Percentiles rank a stretch among this genome's conserved stretches.
Conservation (phyloP, 2,797 vertebrate genomes). For the Hylomyscus alleni region DNA sequence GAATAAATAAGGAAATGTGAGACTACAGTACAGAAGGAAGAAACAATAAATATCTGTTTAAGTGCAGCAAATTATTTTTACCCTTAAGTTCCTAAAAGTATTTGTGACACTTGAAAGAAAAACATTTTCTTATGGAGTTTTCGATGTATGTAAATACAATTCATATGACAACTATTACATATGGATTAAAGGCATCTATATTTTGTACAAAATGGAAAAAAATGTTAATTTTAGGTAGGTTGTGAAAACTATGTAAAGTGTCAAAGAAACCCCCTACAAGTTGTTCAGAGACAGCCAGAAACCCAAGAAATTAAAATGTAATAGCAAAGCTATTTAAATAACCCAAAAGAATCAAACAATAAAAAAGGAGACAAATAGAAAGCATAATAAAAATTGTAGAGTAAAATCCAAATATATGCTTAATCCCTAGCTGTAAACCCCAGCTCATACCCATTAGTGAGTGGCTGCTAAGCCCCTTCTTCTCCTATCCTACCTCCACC, state of each 20-base stretch:
- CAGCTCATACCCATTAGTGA: neutral
- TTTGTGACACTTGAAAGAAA: constrained; percentile 38
- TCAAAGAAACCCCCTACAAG: neutral
- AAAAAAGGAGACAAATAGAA: neutral
- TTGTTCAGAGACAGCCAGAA: neutral
- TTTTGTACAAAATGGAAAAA: constrained; percentile 16
- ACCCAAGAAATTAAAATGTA: neutral
- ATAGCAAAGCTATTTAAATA: constrained; percentile 40
- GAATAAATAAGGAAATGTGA: neutral
- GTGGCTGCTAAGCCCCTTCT: neutral
- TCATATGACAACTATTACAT: neutral
- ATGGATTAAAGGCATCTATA: neutral
- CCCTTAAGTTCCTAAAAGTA: constrained; percentile 10
- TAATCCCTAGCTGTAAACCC: neutral
- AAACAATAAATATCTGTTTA: constrained; percentile 7
- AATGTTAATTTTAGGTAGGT: constrained; percentile 30
- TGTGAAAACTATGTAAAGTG: neutral
- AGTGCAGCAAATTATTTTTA: neutral
- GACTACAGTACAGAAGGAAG: neutral
- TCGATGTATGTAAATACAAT: constrained; percentile 6
- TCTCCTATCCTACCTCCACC: neutral
- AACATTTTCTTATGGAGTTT: neutral
- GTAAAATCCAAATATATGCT: constrained; percentile 15
- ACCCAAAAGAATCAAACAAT: neutral
- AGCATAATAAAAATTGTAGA: neutral